Evolutionary conservation across 2,113 vertebrate genomes (phyloP), one percentile per base, ranked within the genome.

Genomic region (Rhea americana): DNA sequence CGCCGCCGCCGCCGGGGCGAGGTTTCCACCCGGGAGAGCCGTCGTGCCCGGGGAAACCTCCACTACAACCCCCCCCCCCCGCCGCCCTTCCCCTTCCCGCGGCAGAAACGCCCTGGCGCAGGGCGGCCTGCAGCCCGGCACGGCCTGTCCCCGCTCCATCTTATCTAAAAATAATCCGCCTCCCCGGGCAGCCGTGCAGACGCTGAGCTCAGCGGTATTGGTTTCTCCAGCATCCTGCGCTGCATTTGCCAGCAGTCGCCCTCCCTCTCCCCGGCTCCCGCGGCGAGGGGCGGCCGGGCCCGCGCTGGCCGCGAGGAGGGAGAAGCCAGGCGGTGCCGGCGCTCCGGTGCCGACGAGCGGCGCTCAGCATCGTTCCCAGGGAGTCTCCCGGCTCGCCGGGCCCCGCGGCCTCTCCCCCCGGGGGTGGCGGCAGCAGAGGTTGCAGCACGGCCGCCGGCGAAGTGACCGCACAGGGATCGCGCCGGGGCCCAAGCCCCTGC

Each of bases 181-280:
- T 91, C 94, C 89, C 77, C 82, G 92, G 88, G 81, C 71, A 91
- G 30, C 67, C 2, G 32, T 59, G 73, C 93, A 97, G 96, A 96
- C 94, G 94, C 96, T 97, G 96, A 96, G 96, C 94, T 97, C 96
- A 96, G 97, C 96, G 35, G 13, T 90, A 85, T 91, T 28, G 53
- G 83, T 87, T 93, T 76, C 35, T 59, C 43, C 62, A 5, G 90
- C 47, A 72, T 82, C 85, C 73, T 58, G 91, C 90, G 82, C n/a
- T 73, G 43, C 62, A 75, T 61, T 53, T 8, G 56, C 45, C 85
- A n/a, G 22, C 32, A 20, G 50, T 70, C 66, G 39, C 66, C 75
- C 55, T n/a, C 66, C 30, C 53, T 43, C 30, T 30, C 35, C 35
- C 35, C 35, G 6, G 35, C 35, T 35, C 35, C 35, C 35, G 35